Evolutionary conservation across 2,113 vertebrate species (phyloP).

Genomic region (human): GRCh38 chr1:116439501-116440000

Average conservation of each 20-base stretch:
- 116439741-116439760: neutral
- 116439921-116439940: neutral
- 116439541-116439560: neutral
- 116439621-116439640: neutral
- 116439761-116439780: neutral
- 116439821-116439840: neutral
- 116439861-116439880: neutral
- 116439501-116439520: neutral
- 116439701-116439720: neutral
- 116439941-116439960: neutral
- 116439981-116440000: neutral
- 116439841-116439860: neutral
- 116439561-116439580: neutral
- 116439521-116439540: neutral
- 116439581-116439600: neutral
- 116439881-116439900: neutral
- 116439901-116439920: neutral
- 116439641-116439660: neutral
- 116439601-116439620: neutral
- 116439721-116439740: neutral
- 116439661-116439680: neutral
- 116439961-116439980: neutral
- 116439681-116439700: neutral
- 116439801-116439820: neutral
- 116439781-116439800: neutral